Evolutionary conservation across 1,140 invertebrate species (phyloP).

Genomic region (Rhynchophorus ferrugineus): DNA sequence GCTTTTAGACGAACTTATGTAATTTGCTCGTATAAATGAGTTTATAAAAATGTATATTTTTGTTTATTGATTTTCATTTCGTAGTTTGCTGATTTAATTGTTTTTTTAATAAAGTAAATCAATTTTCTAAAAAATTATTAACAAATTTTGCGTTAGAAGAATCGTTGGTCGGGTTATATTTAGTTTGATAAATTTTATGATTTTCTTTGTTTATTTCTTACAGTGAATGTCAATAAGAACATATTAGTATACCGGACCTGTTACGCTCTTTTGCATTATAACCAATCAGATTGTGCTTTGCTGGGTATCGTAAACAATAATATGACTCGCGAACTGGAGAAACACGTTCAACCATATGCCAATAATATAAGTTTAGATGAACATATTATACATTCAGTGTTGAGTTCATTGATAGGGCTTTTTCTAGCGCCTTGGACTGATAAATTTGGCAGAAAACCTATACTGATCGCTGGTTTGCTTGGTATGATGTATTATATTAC

Average conservation of each 20-base stretch:
- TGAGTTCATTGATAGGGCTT: slow-evolving; percentile 54
- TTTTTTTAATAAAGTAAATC: too few species aligned
- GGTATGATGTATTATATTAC: slow-evolving; percentile 2
- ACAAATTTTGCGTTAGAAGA: too few species aligned
- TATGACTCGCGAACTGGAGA: slow-evolving; percentile 48
- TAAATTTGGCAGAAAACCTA: slow-evolving; percentile 60
- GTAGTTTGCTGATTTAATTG: too few species aligned
- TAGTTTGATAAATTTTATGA: too few species aligned
- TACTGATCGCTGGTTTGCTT: slow-evolving; percentile 44
- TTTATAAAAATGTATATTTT: too few species aligned
- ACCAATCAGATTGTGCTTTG: slow-evolving; percentile 44
- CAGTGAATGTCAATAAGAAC: slow-evolving; percentile 48
- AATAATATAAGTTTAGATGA: slow-evolving; percentile 50
- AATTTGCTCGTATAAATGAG: too few species aligned
- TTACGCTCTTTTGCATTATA: slow-evolving; percentile 43
- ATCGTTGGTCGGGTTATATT: too few species aligned
- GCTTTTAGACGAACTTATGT: too few species aligned
- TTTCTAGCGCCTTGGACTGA: slow-evolving; percentile 69
- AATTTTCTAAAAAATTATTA: too few species aligned
- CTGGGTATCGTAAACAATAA: slow-evolving; percentile 45
- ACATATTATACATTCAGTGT: slow-evolving; percentile 51
- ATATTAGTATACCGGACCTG: slow-evolving; percentile 49
- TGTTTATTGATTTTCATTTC: too few species aligned
- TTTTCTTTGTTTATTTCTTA: slow-evolving; percentile 25
- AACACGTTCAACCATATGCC: slow-evolving; percentile 53